Evolutionary conservation across 1,140 invertebrate genomes (phyloP).

Genomic region (Tetraneura akinire): DNA sequence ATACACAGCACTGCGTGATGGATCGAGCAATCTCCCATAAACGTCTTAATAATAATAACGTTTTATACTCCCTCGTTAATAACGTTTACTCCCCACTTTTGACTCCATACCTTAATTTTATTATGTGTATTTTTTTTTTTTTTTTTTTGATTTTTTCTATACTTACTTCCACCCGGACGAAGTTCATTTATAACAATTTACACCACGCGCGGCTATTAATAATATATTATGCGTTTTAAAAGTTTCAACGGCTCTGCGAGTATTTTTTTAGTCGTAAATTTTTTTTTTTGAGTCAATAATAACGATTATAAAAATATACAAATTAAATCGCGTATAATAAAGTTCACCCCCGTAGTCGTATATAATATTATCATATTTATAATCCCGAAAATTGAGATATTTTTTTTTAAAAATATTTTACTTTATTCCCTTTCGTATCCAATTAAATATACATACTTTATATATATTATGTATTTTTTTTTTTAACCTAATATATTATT

Average conservation of each 20-base stretch:
- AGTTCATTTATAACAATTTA: constrained; percentile 44
- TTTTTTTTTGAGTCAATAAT: neutral
- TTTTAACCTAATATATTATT: no score
- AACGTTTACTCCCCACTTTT: constrained; percentile 28
- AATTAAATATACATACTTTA: constrained; percentile 23
- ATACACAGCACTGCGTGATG: constrained; percentile 39
- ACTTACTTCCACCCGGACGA: no score
- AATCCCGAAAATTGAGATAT: neutral
- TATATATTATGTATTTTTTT: no score
- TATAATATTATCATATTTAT: no score
- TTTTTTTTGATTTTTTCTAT: no score
- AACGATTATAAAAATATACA: no score
- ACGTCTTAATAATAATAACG: constrained; percentile 47
- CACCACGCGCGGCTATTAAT: constrained; percentile 11
- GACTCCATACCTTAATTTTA: constrained; percentile 6
- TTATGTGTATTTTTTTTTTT: no score
- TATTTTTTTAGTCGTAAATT: neutral
- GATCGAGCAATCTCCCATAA: constrained; percentile 34
- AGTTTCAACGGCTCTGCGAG: constrained; percentile 20
- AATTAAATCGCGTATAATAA: neutral
- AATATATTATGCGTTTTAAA: no score
- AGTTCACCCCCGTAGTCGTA: neutral
- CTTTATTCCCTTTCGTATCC: neutral
- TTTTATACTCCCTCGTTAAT: constrained; percentile 39
- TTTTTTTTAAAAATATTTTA: neutral